Base-by-base conservation (phyloP, 2,888 invertebrate genomes). In the Lacanobia wlatinum region DNA sequence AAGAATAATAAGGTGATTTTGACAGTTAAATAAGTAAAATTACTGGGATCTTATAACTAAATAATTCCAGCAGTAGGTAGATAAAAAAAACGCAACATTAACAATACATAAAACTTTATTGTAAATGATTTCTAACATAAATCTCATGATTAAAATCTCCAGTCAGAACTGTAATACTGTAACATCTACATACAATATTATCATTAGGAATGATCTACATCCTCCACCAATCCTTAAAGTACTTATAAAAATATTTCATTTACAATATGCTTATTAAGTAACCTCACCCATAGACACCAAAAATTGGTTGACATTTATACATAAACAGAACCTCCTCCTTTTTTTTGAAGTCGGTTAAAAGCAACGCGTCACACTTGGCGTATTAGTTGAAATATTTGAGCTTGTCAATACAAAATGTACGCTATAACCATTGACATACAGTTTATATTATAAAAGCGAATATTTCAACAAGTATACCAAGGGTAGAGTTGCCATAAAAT, bases 111-210 rank as follows among this genome's bases (percentile, higher is more conserved):
- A 87, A 87, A 71, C 67, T 86, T 79, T 87, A 89, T 85, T 89
- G 66, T 67, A 82, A 80, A 81, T 78, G 28, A 71, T 77, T 66
- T 76, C 52, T 59, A 76, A 81, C 76, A 80, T 48, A 78, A 88
- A 88, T 89, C 86, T 90, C 84, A 87, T 80, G 60, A 77, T 82
- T 72, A 74, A 72, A 89, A 90, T 89, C 87, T 89, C 88, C 65
- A 75, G 40, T 72, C 50, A 70, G 71, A 71, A 62, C 43, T 73
- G 40, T 81, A 84, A 85, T 85, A 83, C 84, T 85, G 80, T 61
- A 65, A 75, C 60, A n/a, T n/a, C n/a, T n/a, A n/a, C n/a, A 63
- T 67, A 68, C n/a, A 71, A 80, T 74, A 80, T 64, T 70, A 66
- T 64, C 62, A 55, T 43, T 78, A 60, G 73, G 78, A 85, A 84